These are phyloP conservation scores for Hirudo medicinalis DNA, from an alignment of 1,140 invertebrate genomes.

Conservation along the genomic window DNA sequence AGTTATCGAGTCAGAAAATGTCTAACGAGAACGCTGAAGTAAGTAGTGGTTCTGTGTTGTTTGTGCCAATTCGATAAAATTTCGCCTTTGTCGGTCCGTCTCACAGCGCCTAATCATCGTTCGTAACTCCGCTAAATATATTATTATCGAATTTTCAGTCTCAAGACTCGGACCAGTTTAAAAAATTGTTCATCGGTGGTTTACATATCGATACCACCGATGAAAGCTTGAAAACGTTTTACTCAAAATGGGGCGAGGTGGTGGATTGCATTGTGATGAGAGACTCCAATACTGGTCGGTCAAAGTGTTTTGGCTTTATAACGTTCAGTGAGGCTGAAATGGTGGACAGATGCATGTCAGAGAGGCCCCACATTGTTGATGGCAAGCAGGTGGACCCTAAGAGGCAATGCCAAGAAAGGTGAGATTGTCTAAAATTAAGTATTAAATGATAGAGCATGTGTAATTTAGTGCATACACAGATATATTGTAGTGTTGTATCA, in stretches of 20 bases:
- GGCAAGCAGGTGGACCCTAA: conserved; percentile 87
- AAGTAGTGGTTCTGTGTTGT: too few species aligned
- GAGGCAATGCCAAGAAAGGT: conserved; percentile 80
- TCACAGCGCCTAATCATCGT: too few species aligned
- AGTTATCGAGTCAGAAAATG: too few species aligned
- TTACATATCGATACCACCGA: conserved; percentile 87
- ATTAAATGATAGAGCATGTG: not conserved
- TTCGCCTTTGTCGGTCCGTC: too few species aligned
- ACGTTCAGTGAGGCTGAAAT: conserved; percentile 77
- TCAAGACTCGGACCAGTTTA: conserved; percentile 72
- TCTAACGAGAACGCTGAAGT: too few species aligned
- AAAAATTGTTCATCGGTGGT: conserved; percentile 94
- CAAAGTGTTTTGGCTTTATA: conserved; percentile 89
- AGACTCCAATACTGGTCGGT: conserved; percentile 75
- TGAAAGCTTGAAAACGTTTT: conserved; percentile 78
- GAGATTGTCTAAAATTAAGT: conserved; percentile 44
- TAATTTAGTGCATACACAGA: conserved; percentile 31
- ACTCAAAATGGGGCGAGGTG: conserved; percentile 91
- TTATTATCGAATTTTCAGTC: too few species aligned
- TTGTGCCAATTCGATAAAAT: too few species aligned
- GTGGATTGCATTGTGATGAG: conserved; percentile 97
- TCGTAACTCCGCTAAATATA: too few species aligned
- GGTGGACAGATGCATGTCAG: conserved; percentile 85
- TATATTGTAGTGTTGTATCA: conserved; percentile 46
- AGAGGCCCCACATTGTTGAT: conserved; percentile 66